Percentiles rank a stretch among this genome's conserved stretches.
These are phyloP conservation scores for Zele albiditarsus DNA, from an alignment of 2,888 invertebrate species.

Conservation along the genomic window DNA sequence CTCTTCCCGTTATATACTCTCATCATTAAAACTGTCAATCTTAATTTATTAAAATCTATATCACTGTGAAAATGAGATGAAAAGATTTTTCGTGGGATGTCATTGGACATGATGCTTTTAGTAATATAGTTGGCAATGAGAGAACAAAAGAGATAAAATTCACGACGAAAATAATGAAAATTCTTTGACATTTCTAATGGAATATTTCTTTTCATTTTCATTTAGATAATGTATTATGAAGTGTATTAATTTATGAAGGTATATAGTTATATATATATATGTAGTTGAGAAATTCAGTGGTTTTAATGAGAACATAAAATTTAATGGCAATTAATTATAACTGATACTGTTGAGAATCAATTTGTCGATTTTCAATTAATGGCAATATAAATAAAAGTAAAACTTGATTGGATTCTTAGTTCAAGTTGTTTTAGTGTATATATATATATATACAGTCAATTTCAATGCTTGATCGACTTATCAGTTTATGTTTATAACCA, in stretches of 20 bases:
- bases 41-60: not conserved
- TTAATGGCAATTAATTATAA: no score
- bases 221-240: not conserved
- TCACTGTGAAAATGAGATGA: not conserved
- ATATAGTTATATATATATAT: no score
- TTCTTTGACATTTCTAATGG: not conserved
- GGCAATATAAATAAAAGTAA: conserved; percentile 55
- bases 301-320: no score
- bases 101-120: no score
- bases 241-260: not conserved
- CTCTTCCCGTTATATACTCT: not conserved
- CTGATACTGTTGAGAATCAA: conserved; percentile 36
- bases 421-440: conserved; percentile 40
- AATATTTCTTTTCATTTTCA: not conserved
- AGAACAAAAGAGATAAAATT: not conserved
- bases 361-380: conserved; percentile 48
- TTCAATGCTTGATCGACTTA: conserved; percentile 45
- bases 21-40: not conserved
- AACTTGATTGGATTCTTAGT: conserved; percentile 55
- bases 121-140: not conserved
- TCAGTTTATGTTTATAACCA: conserved; percentile 36
- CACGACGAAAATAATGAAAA: not conserved
- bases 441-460: no score
- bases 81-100: no score
- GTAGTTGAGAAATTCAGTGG: no score